Evolutionary conservation across 2,797 vertebrate genomes (phyloP).

Genomic region (Muscicapa striata): DNA sequence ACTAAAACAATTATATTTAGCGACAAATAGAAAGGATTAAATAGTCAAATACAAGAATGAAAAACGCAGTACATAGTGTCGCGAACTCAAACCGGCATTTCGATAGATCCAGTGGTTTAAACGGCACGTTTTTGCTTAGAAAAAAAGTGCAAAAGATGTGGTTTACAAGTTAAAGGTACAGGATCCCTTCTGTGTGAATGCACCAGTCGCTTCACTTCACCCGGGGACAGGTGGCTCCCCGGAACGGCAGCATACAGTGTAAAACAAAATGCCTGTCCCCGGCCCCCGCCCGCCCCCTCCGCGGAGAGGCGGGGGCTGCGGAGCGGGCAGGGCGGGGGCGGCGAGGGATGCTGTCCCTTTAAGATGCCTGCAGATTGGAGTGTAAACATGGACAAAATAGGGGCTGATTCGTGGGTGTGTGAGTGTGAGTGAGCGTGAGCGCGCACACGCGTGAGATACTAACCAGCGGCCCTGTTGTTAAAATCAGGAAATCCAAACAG

Average conservation of each 20-base stretch:
- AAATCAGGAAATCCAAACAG: slow-evolving; percentile 97
- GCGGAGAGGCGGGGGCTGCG: not conserved
- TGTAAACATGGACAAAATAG: slow-evolving; percentile 96
- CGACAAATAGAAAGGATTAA: slow-evolving; percentile 99
- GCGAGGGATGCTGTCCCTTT: slow-evolving; percentile 91
- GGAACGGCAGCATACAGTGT: slow-evolving; percentile 54
- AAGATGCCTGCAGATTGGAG: slow-evolving; percentile 98
- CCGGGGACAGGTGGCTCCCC: slow-evolving; percentile 25
- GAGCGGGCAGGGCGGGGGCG: slow-evolving; percentile 63
- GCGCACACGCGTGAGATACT: slow-evolving; percentile 81
- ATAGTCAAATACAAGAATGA: slow-evolving; percentile 99
- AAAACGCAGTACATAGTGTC: slow-evolving; percentile 97
- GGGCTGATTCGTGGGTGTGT: slow-evolving; percentile 84
- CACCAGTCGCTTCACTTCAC: slow-evolving; percentile 66
- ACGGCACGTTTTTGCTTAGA: slow-evolving; percentile 87
- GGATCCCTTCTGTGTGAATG: slow-evolving; percentile 87
- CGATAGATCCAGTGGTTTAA: slow-evolving; percentile 96
- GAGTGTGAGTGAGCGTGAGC: slow-evolving; percentile 48
- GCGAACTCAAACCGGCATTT: slow-evolving; percentile 98
- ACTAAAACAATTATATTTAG: slow-evolving; percentile 99
- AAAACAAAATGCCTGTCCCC: not conserved
- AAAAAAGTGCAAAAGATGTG: slow-evolving; percentile 98
- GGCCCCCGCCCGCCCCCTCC: not conserved
- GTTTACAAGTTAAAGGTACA: slow-evolving; percentile 97
- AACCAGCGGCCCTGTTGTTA: slow-evolving; percentile 92